Percentiles rank a stretch among this genome's conserved stretches.
phyloP scores from a whole-genome alignment of 2,113 vertebrate genomes.

The Gila orcuttii region DNA sequence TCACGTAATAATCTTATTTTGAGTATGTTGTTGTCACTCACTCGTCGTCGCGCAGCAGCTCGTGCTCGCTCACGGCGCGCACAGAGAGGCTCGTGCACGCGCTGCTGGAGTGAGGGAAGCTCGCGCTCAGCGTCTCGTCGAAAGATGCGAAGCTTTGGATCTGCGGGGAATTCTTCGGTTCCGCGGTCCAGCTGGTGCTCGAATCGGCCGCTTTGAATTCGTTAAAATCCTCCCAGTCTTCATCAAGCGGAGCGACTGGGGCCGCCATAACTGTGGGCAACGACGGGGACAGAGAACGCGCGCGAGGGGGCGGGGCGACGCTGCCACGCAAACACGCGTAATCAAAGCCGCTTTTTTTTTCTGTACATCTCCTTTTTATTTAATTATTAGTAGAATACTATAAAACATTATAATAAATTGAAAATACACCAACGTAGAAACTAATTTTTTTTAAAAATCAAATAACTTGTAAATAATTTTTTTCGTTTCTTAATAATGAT shows the following conservation, averaged over 20 bases:
- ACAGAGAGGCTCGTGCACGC: slow-evolving; percentile 80
- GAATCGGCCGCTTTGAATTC: slow-evolving; percentile 84
- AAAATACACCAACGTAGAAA: background rate
- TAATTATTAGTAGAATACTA: too few species aligned
- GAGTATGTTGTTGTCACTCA: slow-evolving; percentile 61
- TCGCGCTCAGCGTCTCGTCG: slow-evolving; percentile 87
- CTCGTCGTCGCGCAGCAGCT: slow-evolving; percentile 90
- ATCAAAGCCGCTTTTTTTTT: background rate
- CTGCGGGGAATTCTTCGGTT: slow-evolving; percentile 75
- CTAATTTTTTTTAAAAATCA: too few species aligned
- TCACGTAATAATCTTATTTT: background rate
- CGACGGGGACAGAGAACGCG: slow-evolving; percentile 14
- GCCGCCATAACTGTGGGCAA: slow-evolving; percentile 83
- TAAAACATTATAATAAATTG: background rate
- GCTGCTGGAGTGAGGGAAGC: slow-evolving; percentile 83
- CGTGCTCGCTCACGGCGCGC: slow-evolving; percentile 87
- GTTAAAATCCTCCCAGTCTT: slow-evolving; percentile 98
- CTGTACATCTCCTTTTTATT: background rate
- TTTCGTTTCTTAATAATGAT: too few species aligned
- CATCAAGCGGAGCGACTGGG: slow-evolving; percentile 86
- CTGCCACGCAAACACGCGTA: slow-evolving; percentile 14
- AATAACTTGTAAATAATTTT: too few species aligned
- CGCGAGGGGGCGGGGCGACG: background rate
- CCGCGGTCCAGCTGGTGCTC: slow-evolving; percentile 70
- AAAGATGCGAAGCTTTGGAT: slow-evolving; percentile 81